Percentiles rank a stretch among this genome's conserved stretches.
Evolutionary conservation across 2,888 invertebrate species (phyloP).

Genomic region (Laspeyria flexula): DNA sequence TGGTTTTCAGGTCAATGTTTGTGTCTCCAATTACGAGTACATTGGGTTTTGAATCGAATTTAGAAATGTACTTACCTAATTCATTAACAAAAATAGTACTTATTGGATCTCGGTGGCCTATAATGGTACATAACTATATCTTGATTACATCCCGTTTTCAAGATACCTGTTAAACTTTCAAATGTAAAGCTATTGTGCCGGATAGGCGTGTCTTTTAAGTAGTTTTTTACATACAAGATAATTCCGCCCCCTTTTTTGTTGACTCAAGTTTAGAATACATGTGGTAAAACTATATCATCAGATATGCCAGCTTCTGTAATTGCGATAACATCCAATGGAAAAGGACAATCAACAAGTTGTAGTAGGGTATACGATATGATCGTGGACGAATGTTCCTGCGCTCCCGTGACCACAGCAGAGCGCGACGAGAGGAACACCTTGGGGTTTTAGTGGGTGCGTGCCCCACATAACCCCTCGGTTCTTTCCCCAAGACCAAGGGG

Average conservation of each 20-base stretch:
- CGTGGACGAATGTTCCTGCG: not conserved
- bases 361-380: not conserved
- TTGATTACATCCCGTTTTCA: not conserved
- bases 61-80: not conserved
- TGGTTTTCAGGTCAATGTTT: not conserved
- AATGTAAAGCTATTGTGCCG: not conserved
- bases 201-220: not conserved
- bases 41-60: not conserved
- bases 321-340: not conserved
- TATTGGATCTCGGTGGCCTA: not conserved
- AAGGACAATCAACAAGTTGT: not conserved
- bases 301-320: not conserved
- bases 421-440: no score
- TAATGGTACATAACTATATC: not conserved
- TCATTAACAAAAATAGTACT: not conserved
- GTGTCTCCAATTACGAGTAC: not conserved
- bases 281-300: not conserved
- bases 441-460: no score
- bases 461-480: no score
- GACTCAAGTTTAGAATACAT: not conserved
- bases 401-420: not conserved
- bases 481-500: no score
- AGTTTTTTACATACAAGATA: not conserved
- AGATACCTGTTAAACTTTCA: not conserved
- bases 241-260: not conserved